phyloP scores from a whole-genome alignment of 37 sponge, comb jelly and placozoan species.

The Mnemiopsis leidyi region DNA sequence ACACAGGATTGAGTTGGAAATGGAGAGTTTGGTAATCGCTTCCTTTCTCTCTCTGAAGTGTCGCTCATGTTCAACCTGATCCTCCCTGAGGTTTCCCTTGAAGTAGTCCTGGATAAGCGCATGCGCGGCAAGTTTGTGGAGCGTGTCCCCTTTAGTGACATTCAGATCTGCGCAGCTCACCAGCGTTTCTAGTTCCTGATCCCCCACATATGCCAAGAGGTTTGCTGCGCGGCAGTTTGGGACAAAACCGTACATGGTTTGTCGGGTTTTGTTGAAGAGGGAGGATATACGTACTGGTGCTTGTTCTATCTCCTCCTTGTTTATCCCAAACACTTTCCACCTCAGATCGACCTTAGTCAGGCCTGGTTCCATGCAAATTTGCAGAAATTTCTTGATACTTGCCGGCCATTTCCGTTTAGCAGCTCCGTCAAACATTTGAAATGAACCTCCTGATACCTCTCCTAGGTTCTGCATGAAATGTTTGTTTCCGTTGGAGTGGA shows the following conservation, averaged over 20 bases:
- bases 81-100: background rate
- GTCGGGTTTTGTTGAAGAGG: background rate
- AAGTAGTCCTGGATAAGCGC: background rate
- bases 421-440: background rate
- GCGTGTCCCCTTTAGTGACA: conserved; percentile 14
- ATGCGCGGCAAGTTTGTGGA: background rate
- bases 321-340: conserved; percentile 10
- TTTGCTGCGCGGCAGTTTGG: conserved; percentile 7
- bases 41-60: background rate
- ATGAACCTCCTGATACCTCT: background rate
- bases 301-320: background rate
- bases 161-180: background rate
- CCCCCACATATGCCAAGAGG: background rate
- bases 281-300: background rate
- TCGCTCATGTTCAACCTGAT: background rate
- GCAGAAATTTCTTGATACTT: background rate
- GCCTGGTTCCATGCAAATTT: background rate
- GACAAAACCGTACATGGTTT: background rate
- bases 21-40: background rate
- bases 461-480: background rate
- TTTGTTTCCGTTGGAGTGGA: background rate
- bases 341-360: background rate
- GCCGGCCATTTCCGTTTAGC: background rate
- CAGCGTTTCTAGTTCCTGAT: background rate
- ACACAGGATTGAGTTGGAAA: background rate